These are phyloP conservation scores for Drosophila anomelani DNA, from an alignment of 2,888 invertebrate genomes.

Conservation along the genomic window DNA sequence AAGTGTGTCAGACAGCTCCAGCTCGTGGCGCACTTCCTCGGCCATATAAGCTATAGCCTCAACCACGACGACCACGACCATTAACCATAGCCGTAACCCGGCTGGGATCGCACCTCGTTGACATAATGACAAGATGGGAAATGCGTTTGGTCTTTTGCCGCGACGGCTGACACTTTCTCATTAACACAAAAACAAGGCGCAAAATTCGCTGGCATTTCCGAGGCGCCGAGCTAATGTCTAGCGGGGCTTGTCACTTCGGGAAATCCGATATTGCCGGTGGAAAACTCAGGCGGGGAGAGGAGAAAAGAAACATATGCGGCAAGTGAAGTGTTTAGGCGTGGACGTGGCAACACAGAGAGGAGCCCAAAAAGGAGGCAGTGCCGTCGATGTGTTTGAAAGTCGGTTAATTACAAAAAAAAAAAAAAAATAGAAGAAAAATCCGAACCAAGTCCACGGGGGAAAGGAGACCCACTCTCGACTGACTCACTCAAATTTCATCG, in stretches of 20 bases:
- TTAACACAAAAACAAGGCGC: constrained; percentile 55
- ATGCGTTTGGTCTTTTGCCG: constrained; percentile 66
- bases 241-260: constrained; percentile 30
- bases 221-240: constrained; percentile 70
- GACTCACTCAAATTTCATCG: constrained; percentile 63
- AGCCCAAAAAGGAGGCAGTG: constrained; percentile 32
- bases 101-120: constrained; percentile 41
- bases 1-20: constrained; percentile 37
- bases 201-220: constrained; percentile 38
- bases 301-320: constrained; percentile 65
- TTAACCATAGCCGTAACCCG: constrained; percentile 25
- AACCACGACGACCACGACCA: constrained; percentile 1
- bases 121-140: constrained; percentile 64
- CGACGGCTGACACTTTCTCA: constrained; percentile 74
- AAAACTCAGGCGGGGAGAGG: constrained; percentile 34
- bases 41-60: background rate
- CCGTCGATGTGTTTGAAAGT: constrained; percentile 72
- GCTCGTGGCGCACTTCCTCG: constrained; percentile 20
- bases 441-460: constrained; percentile 45
- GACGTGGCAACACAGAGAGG: constrained; percentile 47
- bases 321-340: constrained; percentile 67
- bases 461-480: constrained; percentile 52
- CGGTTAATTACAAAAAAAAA: constrained; percentile 79
- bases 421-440: background rate
- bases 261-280: constrained; percentile 38